These are phyloP conservation scores for Brachypalpus laphriformis DNA, from an alignment of 2,888 invertebrate species.

Conservation along the genomic window DNA sequence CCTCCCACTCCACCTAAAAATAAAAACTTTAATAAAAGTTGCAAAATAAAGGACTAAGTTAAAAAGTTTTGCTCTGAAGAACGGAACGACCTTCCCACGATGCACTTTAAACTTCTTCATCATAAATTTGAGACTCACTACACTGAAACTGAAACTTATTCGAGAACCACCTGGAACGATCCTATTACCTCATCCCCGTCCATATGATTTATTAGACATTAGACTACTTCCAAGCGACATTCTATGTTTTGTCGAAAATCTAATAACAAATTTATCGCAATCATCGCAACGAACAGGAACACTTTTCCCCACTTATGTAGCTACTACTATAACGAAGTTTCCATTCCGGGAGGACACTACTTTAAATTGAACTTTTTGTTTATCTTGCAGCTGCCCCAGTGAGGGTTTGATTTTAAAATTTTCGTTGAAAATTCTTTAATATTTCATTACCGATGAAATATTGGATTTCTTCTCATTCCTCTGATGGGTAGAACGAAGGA, in stretches of 20 bases:
- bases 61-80: background rate
- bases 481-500: background rate
- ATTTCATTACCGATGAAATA: background rate
- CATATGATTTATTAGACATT: constrained; percentile 8
- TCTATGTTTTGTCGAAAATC: background rate
- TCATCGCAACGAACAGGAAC: background rate
- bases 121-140: background rate
- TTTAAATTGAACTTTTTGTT: constrained; percentile 16
- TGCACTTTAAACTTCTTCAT: background rate
- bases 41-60: background rate
- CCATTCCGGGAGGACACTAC: background rate
- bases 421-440: background rate
- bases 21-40: background rate
- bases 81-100: background rate
- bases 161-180: background rate
- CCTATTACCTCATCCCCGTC: background rate
- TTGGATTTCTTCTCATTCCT: background rate
- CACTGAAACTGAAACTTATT: background rate
- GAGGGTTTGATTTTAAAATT: background rate
- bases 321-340: too few relatives aligned
- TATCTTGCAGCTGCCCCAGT: background rate
- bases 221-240: constrained; percentile 9
- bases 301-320: constrained; percentile 4
- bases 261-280: constrained; percentile 23
- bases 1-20: background rate